Evolutionary conservation across 2,113 vertebrate genomes (phyloP).

Genomic region (Pao palembangensis): DNA sequence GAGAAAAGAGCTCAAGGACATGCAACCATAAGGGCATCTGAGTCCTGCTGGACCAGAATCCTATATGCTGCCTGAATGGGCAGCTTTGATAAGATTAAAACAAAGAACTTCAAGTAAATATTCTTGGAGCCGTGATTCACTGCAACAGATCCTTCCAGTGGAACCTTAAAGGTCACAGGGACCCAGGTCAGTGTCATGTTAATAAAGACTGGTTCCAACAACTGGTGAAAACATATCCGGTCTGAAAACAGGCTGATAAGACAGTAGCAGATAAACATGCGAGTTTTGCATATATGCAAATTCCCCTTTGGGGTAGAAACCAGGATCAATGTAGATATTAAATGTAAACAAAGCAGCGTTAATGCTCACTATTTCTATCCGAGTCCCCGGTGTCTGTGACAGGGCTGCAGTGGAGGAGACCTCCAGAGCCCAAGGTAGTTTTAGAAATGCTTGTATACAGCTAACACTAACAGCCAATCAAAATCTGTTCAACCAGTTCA

Average conservation of each 20-base stretch:
- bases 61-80: slow-evolving; percentile 38
- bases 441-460: too few relatives aligned
- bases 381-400: too few relatives aligned
- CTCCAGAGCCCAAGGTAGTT: too few relatives aligned
- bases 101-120: slow-evolving; percentile 52
- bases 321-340: neutral
- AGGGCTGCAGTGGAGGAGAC: neutral
- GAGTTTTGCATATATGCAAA: too few relatives aligned
- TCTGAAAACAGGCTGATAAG: too few relatives aligned
- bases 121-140: slow-evolving; percentile 55
- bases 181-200: slow-evolving; percentile 10
- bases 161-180: slow-evolving; percentile 42
- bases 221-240: too few relatives aligned
- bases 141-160: slow-evolving; percentile 44
- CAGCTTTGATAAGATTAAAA: slow-evolving; percentile 62
- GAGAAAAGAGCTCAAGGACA: slow-evolving; percentile 68
- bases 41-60: slow-evolving; percentile 56
- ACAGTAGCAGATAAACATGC: too few relatives aligned
- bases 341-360: neutral
- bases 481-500: too few relatives aligned
- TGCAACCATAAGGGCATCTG: slow-evolving; percentile 54
- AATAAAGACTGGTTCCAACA: too few relatives aligned
- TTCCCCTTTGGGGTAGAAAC: neutral
- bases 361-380: too few relatives aligned
- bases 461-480: too few relatives aligned